A percentile compares a stretch with the other conserved stretches of the same genome.
Evolutionary conservation across 2,797 vertebrate genomes (phyloP).

Genomic region (Anabas testudineus): DNA sequence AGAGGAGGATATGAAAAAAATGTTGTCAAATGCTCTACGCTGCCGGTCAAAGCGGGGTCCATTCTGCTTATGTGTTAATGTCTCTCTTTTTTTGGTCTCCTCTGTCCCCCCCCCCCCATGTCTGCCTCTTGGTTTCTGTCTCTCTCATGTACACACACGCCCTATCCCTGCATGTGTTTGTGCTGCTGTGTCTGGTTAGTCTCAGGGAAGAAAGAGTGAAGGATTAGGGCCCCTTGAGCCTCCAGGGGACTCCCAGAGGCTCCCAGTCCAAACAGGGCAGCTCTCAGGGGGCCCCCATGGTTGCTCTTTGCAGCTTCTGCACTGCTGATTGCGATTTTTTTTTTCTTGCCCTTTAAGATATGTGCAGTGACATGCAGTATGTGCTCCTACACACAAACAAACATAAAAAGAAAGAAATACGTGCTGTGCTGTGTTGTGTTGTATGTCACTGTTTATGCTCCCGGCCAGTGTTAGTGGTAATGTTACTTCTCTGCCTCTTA

Average conservation of each 20-base stretch:
- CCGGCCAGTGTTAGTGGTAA: slow-evolving; percentile 67
- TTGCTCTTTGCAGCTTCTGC: slow-evolving; percentile 50
- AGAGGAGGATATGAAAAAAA: slow-evolving; percentile 87
- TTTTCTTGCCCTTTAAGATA: slow-evolving; percentile 47
- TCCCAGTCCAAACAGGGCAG: slow-evolving; percentile 59
- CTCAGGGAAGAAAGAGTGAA: slow-evolving; percentile 72
- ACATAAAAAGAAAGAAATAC: slow-evolving; percentile 38
- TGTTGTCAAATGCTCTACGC: slow-evolving; percentile 78
- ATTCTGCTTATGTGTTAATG: slow-evolving; percentile 60
- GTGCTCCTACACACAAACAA: slow-evolving; percentile 37
- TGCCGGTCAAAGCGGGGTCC: slow-evolving; percentile 72
- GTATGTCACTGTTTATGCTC: slow-evolving; percentile 73
- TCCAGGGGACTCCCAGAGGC: slow-evolving; percentile 68
- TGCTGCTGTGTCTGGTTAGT: slow-evolving; percentile 79
- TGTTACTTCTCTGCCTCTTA: slow-evolving; percentile 71
- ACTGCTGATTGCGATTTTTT: slow-evolving; percentile 53
- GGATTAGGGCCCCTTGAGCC: slow-evolving; percentile 64
- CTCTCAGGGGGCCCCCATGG: slow-evolving; percentile 50
- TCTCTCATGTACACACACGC: background rate
- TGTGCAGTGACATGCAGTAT: slow-evolving; percentile 50
- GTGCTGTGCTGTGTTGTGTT: slow-evolving; percentile 52
- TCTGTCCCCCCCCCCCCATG: slow-evolving; percentile 15
- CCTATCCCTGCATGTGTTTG: slow-evolving; percentile 60
- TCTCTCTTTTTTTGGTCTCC: slow-evolving; percentile 44
- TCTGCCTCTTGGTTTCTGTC: slow-evolving; percentile 24